Conservation (phyloP, 2,888 invertebrate species). For the Xestia xanthographa region DNA sequence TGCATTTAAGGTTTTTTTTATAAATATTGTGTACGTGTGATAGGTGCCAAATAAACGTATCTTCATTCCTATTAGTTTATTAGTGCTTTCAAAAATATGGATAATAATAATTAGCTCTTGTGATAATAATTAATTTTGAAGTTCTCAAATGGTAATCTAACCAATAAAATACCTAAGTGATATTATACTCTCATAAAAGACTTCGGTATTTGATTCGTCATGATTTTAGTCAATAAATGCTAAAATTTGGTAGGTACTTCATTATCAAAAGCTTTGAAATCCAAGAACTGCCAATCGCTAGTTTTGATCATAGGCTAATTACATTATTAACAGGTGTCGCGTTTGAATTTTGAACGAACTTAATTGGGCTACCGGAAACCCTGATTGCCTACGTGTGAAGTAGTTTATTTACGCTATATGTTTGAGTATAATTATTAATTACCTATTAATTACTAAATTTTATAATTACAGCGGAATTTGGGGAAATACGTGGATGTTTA, state of each 20-base stretch:
- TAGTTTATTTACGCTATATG: not conserved
- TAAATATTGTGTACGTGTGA: not conserved
- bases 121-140: not conserved
- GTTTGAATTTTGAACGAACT: slow-evolving; percentile 1
- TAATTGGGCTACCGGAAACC: not conserved
- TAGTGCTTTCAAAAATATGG: not conserved
- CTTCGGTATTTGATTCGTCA: not conserved
- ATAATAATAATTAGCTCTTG: not conserved
- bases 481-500: not conserved
- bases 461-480: not conserved
- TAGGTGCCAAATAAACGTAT: not conserved
- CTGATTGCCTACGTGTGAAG: not conserved
- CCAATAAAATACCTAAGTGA: not conserved
- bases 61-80: not conserved
- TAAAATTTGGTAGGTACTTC: not conserved
- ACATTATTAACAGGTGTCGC: slow-evolving; percentile 11
- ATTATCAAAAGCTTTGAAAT: slow-evolving; percentile 3
- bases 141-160: not conserved
- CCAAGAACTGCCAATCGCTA: not conserved
- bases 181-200: not conserved
- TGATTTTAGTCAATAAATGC: not conserved
- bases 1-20: not conserved
- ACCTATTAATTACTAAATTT: not conserved
- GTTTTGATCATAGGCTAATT: slow-evolving; percentile 17
- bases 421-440: not conserved